Evolutionary conservation across 2,888 invertebrate genomes (phyloP).

Genomic region (Noctuana brunneofusca): DNA sequence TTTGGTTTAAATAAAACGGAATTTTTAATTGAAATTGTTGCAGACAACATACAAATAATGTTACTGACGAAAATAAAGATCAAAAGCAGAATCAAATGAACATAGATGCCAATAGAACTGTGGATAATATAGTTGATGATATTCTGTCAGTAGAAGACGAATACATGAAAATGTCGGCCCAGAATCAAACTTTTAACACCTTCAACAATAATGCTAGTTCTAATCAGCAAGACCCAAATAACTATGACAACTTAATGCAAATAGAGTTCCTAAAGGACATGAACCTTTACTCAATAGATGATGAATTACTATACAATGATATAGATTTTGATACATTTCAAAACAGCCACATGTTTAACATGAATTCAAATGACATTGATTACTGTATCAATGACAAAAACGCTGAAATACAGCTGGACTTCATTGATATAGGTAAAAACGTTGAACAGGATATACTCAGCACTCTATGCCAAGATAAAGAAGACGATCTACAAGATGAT

Average conservation of each 20-base stretch:
- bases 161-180: slow-evolving; percentile 64
- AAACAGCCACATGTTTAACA: slow-evolving; percentile 64
- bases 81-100: slow-evolving; percentile 44
- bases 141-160: slow-evolving; percentile 75
- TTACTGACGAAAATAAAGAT: slow-evolving; percentile 47
- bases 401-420: slow-evolving; percentile 64
- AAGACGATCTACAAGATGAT: slow-evolving; percentile 63
- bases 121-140: slow-evolving; percentile 74
- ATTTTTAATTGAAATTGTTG: slow-evolving; percentile 35
- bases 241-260: slow-evolving; percentile 65
- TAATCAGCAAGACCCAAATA: slow-evolving; percentile 48
- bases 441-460: slow-evolving; percentile 73
- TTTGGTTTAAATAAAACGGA: not conserved
- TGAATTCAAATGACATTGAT: slow-evolving; percentile 58
- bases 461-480: slow-evolving; percentile 60
- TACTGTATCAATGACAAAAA: slow-evolving; percentile 54
- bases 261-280: slow-evolving; percentile 74
- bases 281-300: slow-evolving; percentile 70
- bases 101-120: slow-evolving; percentile 54
- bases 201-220: slow-evolving; percentile 48
- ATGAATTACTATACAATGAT: slow-evolving; percentile 71
- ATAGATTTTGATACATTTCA: slow-evolving; percentile 73
- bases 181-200: slow-evolving; percentile 56
- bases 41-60: slow-evolving; percentile 55
- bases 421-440: slow-evolving; percentile 55